Conservation (phyloP, 2,113 vertebrate species). For the Microcebus lehilahytsara region DNA sequence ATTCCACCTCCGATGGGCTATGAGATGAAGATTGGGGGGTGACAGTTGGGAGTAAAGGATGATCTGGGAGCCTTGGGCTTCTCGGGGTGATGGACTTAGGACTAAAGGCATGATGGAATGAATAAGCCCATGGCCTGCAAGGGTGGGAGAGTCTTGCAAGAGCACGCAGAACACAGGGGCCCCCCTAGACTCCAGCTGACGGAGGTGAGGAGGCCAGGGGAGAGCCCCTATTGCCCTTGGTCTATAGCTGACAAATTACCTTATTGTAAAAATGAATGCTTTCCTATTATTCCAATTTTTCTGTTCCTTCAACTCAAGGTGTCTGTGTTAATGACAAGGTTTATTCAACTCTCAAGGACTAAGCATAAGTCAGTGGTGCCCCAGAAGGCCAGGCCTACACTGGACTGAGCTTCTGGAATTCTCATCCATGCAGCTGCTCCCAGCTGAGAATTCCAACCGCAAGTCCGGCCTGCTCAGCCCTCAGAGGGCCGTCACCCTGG, state of each 20-base stretch:
- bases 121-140: not conserved
- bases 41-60: not conserved
- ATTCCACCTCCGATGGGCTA: not conserved
- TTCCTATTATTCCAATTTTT: not conserved
- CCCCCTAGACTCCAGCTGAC: not conserved
- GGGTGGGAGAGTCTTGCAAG: fast-evolving
- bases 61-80: not conserved
- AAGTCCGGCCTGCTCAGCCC: conserved; percentile 84
- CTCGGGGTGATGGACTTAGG: not conserved
- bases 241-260: not conserved
- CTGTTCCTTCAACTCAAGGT: not conserved
- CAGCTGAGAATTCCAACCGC: conserved; percentile 70
- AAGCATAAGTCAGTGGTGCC: not conserved
- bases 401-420: not conserved
- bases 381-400: not conserved
- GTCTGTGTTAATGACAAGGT: not conserved
- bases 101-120: not conserved
- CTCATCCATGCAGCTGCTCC: not conserved
- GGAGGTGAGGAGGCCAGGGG: not conserved
- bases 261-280: not conserved
- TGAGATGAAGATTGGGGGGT: not conserved
- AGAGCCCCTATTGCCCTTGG: fast-evolving
- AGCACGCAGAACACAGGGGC: not conserved
- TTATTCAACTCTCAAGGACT: not conserved
- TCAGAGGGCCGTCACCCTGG: conserved; percentile 78